phyloP scores from a whole-genome alignment of 2,888 invertebrate genomes.

The Gymnocheta viridis region DNA sequence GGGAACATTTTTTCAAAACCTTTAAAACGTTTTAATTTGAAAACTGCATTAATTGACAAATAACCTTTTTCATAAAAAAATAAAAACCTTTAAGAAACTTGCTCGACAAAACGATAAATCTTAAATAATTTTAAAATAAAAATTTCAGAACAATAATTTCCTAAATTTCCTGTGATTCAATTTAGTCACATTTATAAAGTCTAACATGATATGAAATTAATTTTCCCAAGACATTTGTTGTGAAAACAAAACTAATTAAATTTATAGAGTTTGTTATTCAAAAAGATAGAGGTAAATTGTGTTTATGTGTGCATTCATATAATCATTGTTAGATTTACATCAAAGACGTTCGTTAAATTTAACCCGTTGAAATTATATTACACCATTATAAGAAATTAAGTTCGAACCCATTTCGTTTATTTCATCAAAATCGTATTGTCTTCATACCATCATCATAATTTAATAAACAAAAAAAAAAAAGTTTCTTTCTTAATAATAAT shows the following conservation, averaged over 20 bases:
- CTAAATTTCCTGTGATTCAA: background rate
- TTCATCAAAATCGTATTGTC: constrained; percentile 10
- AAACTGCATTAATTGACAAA: no score
- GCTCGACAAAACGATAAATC: no score
- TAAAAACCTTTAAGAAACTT: no score
- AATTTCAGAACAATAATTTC: background rate
- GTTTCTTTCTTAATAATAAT: constrained; percentile 11
- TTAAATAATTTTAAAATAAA: background rate
- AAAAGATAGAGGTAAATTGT: constrained; percentile 22
- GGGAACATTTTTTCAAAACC: no score
- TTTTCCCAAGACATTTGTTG: background rate
- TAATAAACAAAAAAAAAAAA: background rate
- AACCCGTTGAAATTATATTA: constrained; percentile 29
- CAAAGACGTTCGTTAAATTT: background rate
- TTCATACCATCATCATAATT: constrained; percentile 18
- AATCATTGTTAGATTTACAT: background rate
- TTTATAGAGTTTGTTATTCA: background rate
- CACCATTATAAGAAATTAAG: background rate
- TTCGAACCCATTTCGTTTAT: background rate
- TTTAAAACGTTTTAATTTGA: no score
- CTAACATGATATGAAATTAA: background rate
- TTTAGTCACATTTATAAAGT: background rate
- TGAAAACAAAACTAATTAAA: background rate
- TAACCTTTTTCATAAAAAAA: no score
- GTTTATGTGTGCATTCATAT: background rate